These are phyloP conservation scores for Pygoscelis antarcticus DNA, from an alignment of 2,113 vertebrate species.

Conservation along the genomic window DNA sequence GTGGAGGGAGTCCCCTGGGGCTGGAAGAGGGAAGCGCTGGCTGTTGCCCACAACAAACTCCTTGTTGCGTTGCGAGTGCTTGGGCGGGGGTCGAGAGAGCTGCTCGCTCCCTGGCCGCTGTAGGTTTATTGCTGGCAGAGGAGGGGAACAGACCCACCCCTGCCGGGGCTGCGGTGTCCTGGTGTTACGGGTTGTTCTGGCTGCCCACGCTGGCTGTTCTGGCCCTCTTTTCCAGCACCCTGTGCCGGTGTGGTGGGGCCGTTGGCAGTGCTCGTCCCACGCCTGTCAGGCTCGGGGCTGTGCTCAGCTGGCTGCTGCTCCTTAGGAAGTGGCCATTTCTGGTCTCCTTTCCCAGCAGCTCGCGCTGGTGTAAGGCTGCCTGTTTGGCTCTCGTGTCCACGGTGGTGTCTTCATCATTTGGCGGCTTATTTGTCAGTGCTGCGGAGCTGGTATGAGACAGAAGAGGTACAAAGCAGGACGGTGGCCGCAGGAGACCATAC, in stretches of 20 bases:
- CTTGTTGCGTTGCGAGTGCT: fast-evolving
- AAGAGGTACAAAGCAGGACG: neutral
- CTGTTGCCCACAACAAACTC: neutral
- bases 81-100: neutral
- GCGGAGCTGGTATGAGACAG: neutral
- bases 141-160: neutral
- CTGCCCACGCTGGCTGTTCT: neutral
- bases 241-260: neutral
- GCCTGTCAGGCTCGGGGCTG: neutral
- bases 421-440: neutral
- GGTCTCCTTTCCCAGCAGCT: neutral
- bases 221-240: neutral
- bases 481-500: fast-evolving
- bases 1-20: fast-evolving
- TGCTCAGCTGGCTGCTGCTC: neutral
- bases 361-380: neutral
- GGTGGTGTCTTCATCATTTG: fast-evolving
- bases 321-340: too few relatives aligned
- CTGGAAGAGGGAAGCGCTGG: neutral
- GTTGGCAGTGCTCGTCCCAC: fast-evolving
- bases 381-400: neutral
- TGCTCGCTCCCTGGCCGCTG: neutral
- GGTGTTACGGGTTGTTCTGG: neutral
- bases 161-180: neutral
- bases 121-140: neutral